Percentiles rank a stretch among this genome's conserved stretches.
Conservation (phyloP, 2,888 invertebrate genomes). For the Eurois occulta region DNA sequence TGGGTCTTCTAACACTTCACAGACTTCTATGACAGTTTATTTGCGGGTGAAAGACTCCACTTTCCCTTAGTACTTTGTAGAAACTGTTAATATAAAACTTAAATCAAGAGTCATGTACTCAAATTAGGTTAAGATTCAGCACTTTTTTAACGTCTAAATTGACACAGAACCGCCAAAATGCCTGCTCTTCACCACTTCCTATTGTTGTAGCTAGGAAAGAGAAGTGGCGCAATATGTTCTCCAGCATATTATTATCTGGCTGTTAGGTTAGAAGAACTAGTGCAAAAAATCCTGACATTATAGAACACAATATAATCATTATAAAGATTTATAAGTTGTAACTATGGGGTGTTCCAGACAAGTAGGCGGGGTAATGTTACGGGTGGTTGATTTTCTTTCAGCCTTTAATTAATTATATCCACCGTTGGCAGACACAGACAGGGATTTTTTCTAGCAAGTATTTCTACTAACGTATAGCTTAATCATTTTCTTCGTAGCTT, state of each 20-base stretch:
- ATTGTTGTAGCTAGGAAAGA: not conserved
- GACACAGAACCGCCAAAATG: not conserved
- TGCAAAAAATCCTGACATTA: not conserved
- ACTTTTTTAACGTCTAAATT: not conserved
- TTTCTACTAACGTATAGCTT: not conserved
- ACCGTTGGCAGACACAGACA: not conserved
- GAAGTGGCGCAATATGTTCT: not conserved
- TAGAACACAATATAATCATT: not conserved
- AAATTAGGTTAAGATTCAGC: not conserved
- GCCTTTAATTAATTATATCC: constrained; percentile 23
- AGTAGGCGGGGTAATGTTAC: constrained; percentile 17
- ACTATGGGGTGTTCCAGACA: constrained; percentile 9
- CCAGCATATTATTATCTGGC: not conserved
- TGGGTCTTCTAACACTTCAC: not conserved
- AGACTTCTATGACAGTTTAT: not conserved
- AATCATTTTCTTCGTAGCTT: not conserved
- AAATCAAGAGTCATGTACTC: not conserved
- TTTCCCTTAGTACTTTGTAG: not conserved
- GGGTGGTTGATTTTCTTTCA: constrained; percentile 18
- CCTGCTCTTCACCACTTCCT: not conserved
- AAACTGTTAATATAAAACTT: not conserved
- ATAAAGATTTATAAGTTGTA: not conserved
- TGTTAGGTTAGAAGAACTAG: not conserved
- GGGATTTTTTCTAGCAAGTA: constrained; percentile 6
- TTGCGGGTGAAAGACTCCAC: not conserved